Evolutionary conservation across 1,140 invertebrate species (phyloP).

Genomic region (Zaprionus vittiger): DNA sequence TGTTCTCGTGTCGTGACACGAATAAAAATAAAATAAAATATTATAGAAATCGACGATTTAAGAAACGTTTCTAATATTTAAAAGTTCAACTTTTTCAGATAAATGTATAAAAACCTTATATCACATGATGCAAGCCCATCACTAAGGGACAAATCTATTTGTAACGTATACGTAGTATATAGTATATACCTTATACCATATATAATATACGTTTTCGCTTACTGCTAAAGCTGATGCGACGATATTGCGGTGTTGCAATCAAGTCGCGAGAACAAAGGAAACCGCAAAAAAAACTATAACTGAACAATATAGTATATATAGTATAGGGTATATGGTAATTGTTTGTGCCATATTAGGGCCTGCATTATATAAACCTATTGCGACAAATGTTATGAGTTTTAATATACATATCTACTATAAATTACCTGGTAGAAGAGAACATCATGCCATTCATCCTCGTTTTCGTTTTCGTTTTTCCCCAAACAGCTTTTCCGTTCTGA

Average conservation of each 20-base stretch:
- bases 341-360: slow-evolving; percentile 1
- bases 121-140: neutral
- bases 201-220: slow-evolving; percentile 17
- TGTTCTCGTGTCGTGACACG: neutral
- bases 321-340: neutral
- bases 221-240: neutral
- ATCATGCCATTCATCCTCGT: neutral
- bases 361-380: slow-evolving; percentile 2
- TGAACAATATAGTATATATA: slow-evolving; percentile 5
- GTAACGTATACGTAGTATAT: slow-evolving; percentile 8
- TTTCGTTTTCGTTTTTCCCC: slow-evolving; percentile 43
- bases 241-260: neutral
- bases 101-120: neutral
- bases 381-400: neutral
- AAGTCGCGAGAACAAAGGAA: slow-evolving; percentile 4
- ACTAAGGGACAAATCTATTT: neutral
- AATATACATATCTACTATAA: neutral
- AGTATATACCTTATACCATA: neutral
- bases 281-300: slow-evolving; percentile 5
- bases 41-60: neutral
- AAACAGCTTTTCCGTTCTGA: slow-evolving; percentile 6
- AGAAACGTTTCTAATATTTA: neutral
- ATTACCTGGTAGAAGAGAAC: slow-evolving; percentile 2
- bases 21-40: neutral
- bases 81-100: neutral